Conservation (phyloP, 2,888 invertebrate species). For the Cantharis nigra region DNA sequence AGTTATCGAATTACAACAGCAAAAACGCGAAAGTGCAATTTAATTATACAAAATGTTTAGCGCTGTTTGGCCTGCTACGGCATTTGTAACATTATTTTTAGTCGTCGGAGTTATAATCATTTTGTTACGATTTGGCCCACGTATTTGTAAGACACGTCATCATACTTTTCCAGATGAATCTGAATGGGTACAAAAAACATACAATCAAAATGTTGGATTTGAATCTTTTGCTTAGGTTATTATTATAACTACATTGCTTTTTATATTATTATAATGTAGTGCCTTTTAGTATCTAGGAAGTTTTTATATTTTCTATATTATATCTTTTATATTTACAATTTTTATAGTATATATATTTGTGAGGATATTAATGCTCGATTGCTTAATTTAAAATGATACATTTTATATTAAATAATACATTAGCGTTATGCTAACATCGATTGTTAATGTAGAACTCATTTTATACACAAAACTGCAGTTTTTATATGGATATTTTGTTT, state of each 20-base stretch:
- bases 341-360: not conserved
- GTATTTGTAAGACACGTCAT: constrained; percentile 72
- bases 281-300: not conserved
- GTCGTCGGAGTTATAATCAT: constrained; percentile 73
- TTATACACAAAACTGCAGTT: not conserved
- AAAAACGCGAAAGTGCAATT: constrained; percentile 82
- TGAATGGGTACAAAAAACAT: constrained; percentile 70
- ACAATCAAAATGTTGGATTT: constrained; percentile 57
- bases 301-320: not conserved
- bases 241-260: not conserved
- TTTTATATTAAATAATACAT: not conserved
- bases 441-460: not conserved
- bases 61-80: constrained; percentile 77
- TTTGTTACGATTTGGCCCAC: constrained; percentile 75
- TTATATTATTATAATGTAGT: not conserved
- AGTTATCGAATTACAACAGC: constrained; percentile 60
- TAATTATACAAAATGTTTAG: constrained; percentile 62
- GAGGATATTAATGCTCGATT: not conserved
- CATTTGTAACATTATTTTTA: constrained; percentile 73
- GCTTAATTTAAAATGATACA: not conserved
- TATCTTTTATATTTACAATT: not conserved
- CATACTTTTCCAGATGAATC: constrained; percentile 67
- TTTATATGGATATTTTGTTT: not conserved
- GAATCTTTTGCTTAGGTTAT: constrained; percentile 8
- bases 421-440: not conserved